Evolutionary conservation across 2,113 vertebrate species (phyloP).

Genomic region (Morone saxatilis): DNA sequence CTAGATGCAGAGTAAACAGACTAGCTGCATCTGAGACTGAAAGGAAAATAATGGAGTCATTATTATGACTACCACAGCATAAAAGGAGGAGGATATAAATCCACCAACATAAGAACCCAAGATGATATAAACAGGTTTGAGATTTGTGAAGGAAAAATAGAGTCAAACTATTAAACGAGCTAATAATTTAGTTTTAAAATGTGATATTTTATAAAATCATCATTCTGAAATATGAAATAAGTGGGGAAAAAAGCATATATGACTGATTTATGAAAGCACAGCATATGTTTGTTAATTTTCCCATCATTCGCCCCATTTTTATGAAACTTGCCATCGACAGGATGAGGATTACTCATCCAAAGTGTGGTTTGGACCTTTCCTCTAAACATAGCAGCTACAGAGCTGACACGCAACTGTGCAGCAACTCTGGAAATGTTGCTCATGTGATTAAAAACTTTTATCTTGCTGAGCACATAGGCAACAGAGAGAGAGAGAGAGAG

Average conservation of each 20-base stretch:
- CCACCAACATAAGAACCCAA: not conserved
- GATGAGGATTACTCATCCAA: conserved; percentile 13
- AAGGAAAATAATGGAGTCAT: not conserved
- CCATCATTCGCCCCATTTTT: not conserved
- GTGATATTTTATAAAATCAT: not conserved
- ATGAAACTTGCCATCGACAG: not conserved
- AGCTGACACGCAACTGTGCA: not conserved
- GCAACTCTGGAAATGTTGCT: conserved; percentile 63
- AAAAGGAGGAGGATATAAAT: not conserved
- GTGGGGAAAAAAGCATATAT: not conserved
- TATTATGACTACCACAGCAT: not conserved
- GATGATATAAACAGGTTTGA: not conserved
- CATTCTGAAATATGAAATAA: no score
- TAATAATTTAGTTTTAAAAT: not conserved
- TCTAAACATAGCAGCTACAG: conserved; percentile 52
- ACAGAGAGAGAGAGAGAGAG: no score
- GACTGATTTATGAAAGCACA: not conserved
- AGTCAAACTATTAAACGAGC: not conserved
- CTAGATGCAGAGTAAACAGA: not conserved
- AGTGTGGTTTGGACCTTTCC: conserved; percentile 53
- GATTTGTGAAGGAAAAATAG: not conserved
- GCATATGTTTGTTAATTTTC: not conserved
- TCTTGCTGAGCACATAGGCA: conserved; percentile 1
- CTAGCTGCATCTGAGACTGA: not conserved
- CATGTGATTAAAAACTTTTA: conserved; percentile 53